Conservation (phyloP, 1,140 invertebrate species). For the Lordiphosa collinella region DNA sequence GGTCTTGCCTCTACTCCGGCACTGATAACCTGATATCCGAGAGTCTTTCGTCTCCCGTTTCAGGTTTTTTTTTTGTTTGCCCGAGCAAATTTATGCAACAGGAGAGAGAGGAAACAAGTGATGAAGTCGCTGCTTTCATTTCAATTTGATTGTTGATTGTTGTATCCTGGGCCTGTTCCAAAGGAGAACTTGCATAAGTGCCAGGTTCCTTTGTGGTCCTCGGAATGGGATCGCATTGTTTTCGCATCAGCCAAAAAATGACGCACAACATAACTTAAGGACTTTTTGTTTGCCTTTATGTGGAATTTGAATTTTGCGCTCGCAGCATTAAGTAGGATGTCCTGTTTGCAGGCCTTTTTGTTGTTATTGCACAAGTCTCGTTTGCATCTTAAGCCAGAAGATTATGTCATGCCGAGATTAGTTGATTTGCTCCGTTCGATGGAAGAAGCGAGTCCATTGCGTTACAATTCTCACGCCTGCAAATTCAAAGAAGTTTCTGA, state of each 20-base stretch:
- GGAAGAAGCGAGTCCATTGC: conserved; percentile 22
- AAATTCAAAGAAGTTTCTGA: conserved; percentile 43
- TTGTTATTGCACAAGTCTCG: conserved; percentile 43
- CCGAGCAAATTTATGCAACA: conserved; percentile 60
- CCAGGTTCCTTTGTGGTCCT: conserved; percentile 35
- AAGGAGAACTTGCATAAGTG: conserved; percentile 58
- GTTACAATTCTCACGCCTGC: conserved; percentile 72
- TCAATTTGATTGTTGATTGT: conserved; percentile 63
- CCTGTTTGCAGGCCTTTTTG: conserved; percentile 47
- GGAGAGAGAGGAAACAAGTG: conserved; percentile 76
- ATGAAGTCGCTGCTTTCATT: conserved; percentile 79
- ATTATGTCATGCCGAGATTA: conserved; percentile 73
- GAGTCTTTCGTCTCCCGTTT: conserved; percentile 51
- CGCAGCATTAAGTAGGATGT: conserved; percentile 61
- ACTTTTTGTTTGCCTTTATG: conserved; percentile 79
- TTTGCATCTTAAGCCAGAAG: conserved; percentile 61
- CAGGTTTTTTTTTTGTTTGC: conserved; percentile 15
- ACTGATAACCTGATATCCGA: conserved; percentile 64
- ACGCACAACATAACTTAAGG: conserved; percentile 78
- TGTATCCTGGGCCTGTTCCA: conserved; percentile 40
- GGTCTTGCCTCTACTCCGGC: conserved; percentile 3
- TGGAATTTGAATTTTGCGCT: conserved; percentile 42
- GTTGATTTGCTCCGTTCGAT: conserved; percentile 34
- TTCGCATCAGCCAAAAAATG: conserved; percentile 46
- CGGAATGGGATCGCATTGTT: conserved; percentile 42